Evolutionary conservation across 2,797 vertebrate genomes (phyloP), one percentile per base, ranked within the genome.

Genomic region (Adelosebastes latens): DNA sequence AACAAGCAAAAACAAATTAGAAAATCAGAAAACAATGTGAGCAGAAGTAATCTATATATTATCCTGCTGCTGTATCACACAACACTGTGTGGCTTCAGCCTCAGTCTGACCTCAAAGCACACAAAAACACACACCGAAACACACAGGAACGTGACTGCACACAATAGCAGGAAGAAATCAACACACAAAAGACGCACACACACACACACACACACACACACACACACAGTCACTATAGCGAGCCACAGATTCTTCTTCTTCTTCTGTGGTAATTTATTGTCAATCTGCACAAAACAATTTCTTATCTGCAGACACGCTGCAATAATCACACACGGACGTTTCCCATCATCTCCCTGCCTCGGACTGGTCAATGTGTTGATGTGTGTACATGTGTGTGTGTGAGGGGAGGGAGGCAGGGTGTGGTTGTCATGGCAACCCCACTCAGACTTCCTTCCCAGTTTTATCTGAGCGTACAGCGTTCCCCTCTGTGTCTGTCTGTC

Each of bases 401-500:
- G 56, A 77, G 67, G 84, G 85, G 53, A 77, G 90, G 88, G 88
- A 72, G 89, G 85, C 39, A 92, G 88, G 89, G 88, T 83, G 86
- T 61, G 56, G 92, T 92, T 89, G 92, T 92, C 93, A 92, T 93
- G 83, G 90, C 82, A 94, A 94, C 94, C 77, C 55, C 79, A 89
- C 85, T 92, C 89, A 82, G 89, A 94, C 92, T 94, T 95, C 94
- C 94, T 94, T 95, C 90, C 92, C 85, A 80, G 80, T 90, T 88
- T 91, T 87, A 90, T 94, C 83, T 59, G 73, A 93, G 89, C 77
- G 13, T 76, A 53, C 91, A 88, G 89, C 85, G 85, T 93, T 93
- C 85, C 89, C 82, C 88, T 75, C 83, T 25, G 42, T 77, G 79
- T 89, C 88, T 87, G 87, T 85, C 66, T 71, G 77, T 80, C 81